Evolutionary conservation across 2,797 vertebrate species (phyloP), one percentile per base, ranked within the genome.

Genomic region (Coreius guichenoti): DNA sequence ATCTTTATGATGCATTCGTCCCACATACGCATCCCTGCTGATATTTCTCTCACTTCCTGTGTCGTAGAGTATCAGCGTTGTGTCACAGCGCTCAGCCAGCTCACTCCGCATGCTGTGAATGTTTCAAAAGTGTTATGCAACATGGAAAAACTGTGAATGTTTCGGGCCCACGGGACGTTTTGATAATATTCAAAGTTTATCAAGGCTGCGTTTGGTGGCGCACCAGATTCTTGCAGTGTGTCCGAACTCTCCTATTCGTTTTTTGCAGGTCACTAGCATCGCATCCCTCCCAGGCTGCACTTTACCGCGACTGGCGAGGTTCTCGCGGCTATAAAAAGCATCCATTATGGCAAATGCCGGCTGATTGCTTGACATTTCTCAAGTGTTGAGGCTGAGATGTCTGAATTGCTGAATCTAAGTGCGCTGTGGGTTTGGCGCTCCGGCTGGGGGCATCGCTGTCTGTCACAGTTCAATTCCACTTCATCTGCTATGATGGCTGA

Each of bases 301-400:
- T 84, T 84, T 82, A 58, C 56, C 26, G 13, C 39, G 56, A 43
- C 72, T 67, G 45, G n/a, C 29, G 45, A 81, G 63, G 29, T n/a
- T 51, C 45, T 69, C 3, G 7, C 65, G 33, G 81, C 73, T 87
- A 68, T 77, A 85, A 88, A 88, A 87, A 83, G 68, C 86, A 67
- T 83, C 86, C 88, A 86, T 88, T 88, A 84, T 49, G 82, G 87
- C 79, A 79, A 90, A 88, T 80, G 49, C 31, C 43, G 43, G 56
- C 83, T 76, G 83, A 87, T 87, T 81, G 85, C 70, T 83, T 88
- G 89, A 79, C 87, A 82, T 87, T 87, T 85, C 81, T 87, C 77
- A 81, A 87, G 86, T 79, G 74, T 56, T n/a, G 43, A 70, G 68
- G 82, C 54, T 29, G 75, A 85, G 79, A 86, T 77, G 74, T 84